These are phyloP conservation scores for Cebidichthys violaceus DNA, from an alignment of 2,113 vertebrate species.

Conservation along the genomic window DNA sequence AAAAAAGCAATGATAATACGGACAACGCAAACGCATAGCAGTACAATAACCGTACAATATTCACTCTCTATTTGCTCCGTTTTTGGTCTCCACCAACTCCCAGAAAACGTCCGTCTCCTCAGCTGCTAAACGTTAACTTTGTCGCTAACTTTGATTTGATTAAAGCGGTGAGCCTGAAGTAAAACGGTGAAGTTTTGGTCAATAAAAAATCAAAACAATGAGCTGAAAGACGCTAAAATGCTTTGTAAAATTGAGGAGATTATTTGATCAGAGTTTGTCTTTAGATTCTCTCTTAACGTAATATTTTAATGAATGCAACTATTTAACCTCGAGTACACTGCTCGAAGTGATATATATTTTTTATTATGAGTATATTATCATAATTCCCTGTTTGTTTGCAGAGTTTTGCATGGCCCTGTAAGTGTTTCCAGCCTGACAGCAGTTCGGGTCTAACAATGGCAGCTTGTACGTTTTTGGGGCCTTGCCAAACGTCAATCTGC, in stretches of 20 bases:
- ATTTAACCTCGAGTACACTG: background rate
- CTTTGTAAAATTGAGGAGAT: too few relatives aligned
- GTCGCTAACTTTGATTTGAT: too few relatives aligned
- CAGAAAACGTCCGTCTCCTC: too few relatives aligned
- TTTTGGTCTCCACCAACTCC: too few relatives aligned
- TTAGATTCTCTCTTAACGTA: background rate
- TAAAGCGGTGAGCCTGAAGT: background rate
- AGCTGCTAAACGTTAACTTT: too few relatives aligned
- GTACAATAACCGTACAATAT: too few relatives aligned
- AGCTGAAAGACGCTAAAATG: too few relatives aligned
- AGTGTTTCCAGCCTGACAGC: background rate
- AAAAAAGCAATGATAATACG: too few relatives aligned
- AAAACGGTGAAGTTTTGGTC: background rate
- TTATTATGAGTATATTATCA: background rate
- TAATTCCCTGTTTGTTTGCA: background rate
- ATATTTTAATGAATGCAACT: background rate
- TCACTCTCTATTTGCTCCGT: too few relatives aligned
- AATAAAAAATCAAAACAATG: too few relatives aligned
- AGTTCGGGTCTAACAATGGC: background rate
- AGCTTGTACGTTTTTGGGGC: background rate
- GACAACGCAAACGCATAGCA: too few relatives aligned
- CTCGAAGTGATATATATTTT: background rate
- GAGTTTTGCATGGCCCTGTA: background rate
- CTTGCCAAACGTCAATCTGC: background rate
- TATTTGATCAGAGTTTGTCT: background rate